Percentiles rank a stretch among this genome's conserved stretches.
Evolutionary conservation across 2,797 vertebrate genomes (phyloP).

Genomic region (Nyctalus aviator): DNA sequence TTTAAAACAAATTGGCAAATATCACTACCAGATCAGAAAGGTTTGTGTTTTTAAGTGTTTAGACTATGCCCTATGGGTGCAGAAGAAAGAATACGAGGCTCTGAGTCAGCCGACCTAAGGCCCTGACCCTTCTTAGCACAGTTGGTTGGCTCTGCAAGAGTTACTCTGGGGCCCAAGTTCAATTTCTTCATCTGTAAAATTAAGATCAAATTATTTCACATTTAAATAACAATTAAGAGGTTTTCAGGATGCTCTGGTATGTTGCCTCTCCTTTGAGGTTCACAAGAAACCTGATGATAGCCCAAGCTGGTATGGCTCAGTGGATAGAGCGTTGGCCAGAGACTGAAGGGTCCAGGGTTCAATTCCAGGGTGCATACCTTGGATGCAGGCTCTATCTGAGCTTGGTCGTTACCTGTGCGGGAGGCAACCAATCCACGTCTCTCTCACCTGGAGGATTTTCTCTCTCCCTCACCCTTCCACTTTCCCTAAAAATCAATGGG

Average conservation of each 20-base stretch:
- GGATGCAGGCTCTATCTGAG: no score
- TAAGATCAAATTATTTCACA: slow-evolving; percentile 7
- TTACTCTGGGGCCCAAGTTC: slow-evolving; percentile 13
- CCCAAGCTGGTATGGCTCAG: no score
- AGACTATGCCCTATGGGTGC: neutral
- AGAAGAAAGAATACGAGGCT: neutral
- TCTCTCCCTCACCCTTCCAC: no score
- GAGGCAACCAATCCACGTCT: no score
- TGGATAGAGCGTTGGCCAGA: no score
- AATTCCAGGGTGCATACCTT: no score
- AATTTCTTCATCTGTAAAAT: neutral
- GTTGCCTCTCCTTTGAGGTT: neutral
- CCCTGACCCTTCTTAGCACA: neutral
- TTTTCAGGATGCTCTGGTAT: neutral
- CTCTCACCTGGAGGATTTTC: no score
- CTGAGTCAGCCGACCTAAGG: neutral
- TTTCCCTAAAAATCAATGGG: no score
- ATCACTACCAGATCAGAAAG: neutral
- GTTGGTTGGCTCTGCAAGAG: neutral
- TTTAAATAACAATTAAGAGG: neutral
- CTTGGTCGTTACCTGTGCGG: no score
- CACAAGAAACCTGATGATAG: neutral
- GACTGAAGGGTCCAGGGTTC: no score
- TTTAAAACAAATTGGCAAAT: neutral
- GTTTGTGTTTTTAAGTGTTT: neutral